Percentiles rank a stretch among this genome's conserved stretches.
phyloP scores from a whole-genome alignment of 2,797 vertebrate genomes.

The Centroberyx gerrardi region DNA sequence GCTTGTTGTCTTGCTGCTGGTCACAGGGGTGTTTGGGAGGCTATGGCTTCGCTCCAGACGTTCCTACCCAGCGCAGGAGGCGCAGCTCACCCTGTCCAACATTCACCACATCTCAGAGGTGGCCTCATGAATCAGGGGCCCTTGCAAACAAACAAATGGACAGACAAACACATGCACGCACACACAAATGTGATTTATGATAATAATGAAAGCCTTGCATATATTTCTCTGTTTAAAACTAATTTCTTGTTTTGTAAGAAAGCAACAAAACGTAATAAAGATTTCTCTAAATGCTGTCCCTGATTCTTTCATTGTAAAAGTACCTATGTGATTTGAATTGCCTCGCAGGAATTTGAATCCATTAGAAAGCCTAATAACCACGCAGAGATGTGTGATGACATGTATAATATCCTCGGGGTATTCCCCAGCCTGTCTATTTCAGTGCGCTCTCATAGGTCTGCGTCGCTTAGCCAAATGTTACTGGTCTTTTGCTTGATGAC shows the following conservation, averaged over 20 bases:
- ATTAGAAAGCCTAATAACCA: constrained; percentile 6
- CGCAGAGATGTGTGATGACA: not conserved
- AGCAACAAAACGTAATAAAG: constrained; percentile 51
- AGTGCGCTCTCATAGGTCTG: constrained; percentile 35
- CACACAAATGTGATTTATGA: constrained; percentile 38
- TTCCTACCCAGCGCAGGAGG: constrained; percentile 84
- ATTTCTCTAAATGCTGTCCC: constrained; percentile 8
- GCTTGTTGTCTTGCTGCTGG: constrained; percentile 81
- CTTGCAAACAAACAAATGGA: constrained; percentile 26
- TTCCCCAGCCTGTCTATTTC: constrained; percentile 75
- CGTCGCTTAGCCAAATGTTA: constrained; percentile 38
- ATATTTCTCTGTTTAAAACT: constrained; percentile 23
- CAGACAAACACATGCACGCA: constrained; percentile 22
- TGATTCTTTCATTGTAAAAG: not conserved
- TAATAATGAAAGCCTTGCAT: constrained; percentile 1
- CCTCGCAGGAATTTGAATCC: not conserved
- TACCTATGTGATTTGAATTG: not conserved
- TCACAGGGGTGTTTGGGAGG: constrained; percentile 83
- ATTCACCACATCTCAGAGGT: constrained; percentile 88
- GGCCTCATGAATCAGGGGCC: constrained; percentile 77
- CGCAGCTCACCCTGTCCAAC: constrained; percentile 86
- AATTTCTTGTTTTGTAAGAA: constrained; percentile 49
- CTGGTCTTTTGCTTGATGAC: constrained; percentile 64
- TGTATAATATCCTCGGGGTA: constrained; percentile 55
- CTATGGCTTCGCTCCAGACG: constrained; percentile 86